Evolutionary conservation across 1,140 invertebrate genomes (phyloP).

Genomic region (Cherax quadricarinatus): DNA sequence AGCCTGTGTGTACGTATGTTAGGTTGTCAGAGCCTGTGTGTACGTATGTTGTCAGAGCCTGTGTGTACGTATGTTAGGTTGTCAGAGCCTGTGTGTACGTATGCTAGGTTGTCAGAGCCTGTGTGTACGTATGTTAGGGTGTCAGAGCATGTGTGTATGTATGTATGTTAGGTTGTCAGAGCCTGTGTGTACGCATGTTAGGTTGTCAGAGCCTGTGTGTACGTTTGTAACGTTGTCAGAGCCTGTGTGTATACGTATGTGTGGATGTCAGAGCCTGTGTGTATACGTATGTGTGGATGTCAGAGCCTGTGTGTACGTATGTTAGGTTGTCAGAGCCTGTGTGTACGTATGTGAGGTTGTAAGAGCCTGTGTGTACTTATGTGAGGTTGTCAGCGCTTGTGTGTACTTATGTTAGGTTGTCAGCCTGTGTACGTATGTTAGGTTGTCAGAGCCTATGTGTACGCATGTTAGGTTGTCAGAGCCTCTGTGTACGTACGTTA

Average conservation of each 20-base stretch:
- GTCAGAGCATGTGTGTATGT: neutral
- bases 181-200: neutral
- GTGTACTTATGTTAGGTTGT: too few species aligned
- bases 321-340: too few species aligned
- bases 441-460: neutral
- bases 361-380: neutral
- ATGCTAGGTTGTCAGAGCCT: too few species aligned
- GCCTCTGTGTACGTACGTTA: neutral
- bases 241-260: neutral
- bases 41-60: too few species aligned
- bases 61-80: neutral
- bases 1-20: neutral
- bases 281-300: too few species aligned
- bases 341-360: too few species aligned
- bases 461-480: too few species aligned
- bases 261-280: too few species aligned
- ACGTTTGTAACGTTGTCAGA: neutral
- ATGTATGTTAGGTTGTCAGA: too few species aligned
- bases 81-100: neutral
- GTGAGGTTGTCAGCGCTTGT: neutral
- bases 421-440: neutral
- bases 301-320: too few species aligned
- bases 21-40: neutral
- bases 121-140: neutral
- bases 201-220: neutral